Evolutionary conservation across 2,797 vertebrate genomes (phyloP).

Genomic region (Sebastes taczanowskii): DNA sequence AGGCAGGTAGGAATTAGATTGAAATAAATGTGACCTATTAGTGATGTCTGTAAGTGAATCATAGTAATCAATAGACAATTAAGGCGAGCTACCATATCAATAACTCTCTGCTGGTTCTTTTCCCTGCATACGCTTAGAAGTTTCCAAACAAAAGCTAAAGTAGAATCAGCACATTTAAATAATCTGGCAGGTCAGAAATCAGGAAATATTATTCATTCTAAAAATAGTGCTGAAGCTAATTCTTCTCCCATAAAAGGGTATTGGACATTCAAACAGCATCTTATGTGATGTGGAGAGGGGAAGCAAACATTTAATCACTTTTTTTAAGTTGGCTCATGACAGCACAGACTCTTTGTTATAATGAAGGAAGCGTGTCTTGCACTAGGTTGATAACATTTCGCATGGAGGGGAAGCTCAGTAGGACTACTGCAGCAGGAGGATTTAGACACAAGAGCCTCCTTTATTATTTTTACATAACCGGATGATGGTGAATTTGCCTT

Average conservation of each 20-base stretch:
- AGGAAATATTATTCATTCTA: slow-evolving; percentile 44
- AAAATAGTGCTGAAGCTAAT: slow-evolving; percentile 61
- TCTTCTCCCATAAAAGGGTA: slow-evolving; percentile 63
- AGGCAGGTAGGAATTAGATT: background rate
- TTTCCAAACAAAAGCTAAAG: background rate
- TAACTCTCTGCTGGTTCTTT: background rate
- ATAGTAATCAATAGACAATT: slow-evolving; percentile 22
- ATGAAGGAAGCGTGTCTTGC: slow-evolving; percentile 7
- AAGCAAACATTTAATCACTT: slow-evolving; percentile 24
- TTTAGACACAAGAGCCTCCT: background rate
- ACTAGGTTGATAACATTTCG: slow-evolving; percentile 11
- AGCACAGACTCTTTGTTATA: background rate
- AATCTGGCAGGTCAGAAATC: slow-evolving; percentile 31
- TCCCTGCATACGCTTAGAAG: background rate
- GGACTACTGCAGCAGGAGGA: slow-evolving; percentile 4
- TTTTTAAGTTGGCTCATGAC: slow-evolving; percentile 30
- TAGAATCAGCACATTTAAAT: background rate
- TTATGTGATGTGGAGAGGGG: background rate
- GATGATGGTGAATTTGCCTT: background rate
- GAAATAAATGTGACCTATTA: background rate
- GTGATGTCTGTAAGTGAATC: background rate
- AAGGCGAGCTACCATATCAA: background rate
- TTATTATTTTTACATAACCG: slow-evolving; percentile 21
- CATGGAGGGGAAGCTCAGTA: background rate
- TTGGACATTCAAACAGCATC: slow-evolving; percentile 40